Evolutionary conservation across 2,888 invertebrate genomes (phyloP), one percentile per base, ranked within the genome.

Genomic region (Pachydiplax longipennis): DNA sequence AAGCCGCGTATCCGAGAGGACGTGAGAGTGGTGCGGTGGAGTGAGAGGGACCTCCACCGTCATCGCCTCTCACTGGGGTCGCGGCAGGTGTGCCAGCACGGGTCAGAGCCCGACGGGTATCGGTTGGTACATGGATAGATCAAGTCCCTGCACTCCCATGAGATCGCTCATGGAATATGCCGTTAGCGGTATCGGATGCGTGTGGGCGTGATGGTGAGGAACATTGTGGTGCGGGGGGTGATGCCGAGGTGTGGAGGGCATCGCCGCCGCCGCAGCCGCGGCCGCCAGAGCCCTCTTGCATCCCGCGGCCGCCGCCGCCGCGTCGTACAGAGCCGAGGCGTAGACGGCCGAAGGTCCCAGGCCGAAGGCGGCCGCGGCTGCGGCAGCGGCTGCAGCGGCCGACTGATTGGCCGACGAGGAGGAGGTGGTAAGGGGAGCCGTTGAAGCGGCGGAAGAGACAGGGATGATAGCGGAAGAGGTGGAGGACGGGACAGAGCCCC

Each of bases 101-200:
- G 96, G 95, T 95, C 97, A 96, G 94, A 97, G 96, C 91, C 97
- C 96, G 91, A 97, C 95, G 90, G 96, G 95, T 91, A 96, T 95
- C 91, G 96, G 95, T 93, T 97, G 96, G 93, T 97, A 97, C 90
- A 97, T 95, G 65, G 94, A 94, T 93, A 96, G 94, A 93, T 96
- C 96, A 91, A 96, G 94, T 83, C 96, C 95, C 92, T 96, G 96
- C 91, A 96, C 95, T 81, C 97, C 97, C 91, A 98, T 95, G 92
- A 97, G 94, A 93, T 97, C 97, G 93, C 95, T 96, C 95, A 97
- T 95, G 91, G 96, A 96, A 93, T 97, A 97, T 83, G 96, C 95
- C 40, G 95, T 95, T 93, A 94, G 96, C 93, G 93, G 95, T 35
- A 87, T 87, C 22, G 87, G 87, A 15, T 87, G 87, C 93, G 93